Evolutionary conservation across 2,797 vertebrate genomes (phyloP), one percentile per base, ranked within the genome.

Genomic region (Fistularia commersonii): DNA sequence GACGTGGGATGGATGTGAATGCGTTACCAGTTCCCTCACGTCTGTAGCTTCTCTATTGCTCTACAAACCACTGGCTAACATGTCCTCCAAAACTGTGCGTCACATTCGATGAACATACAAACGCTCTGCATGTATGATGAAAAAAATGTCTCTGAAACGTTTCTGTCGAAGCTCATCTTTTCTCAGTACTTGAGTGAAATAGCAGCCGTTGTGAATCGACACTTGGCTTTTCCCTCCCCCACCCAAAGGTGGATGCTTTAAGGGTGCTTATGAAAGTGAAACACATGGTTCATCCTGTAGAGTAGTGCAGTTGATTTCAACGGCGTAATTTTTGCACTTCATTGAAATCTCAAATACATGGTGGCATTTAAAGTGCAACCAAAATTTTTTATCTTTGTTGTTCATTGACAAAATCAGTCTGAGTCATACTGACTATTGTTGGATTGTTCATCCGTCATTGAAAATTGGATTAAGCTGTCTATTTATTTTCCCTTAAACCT

Each of bases 21-120:
- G 45, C 52, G 71, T 76, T 65, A 51, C 36, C 48, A 65, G 54
- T 62, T 59, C 11, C 57, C 54, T 61, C 48, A 11, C 8, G 49
- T 51, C 43, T 46, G 15, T 5, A 40, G 1, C 41, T 15, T 41
- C 51, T 42, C 37, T 53, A 45, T 51, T n/a, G 64, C 51, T 52
- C 51, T 62, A 57, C 77, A 69, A 84, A 73, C 61, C 68, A 64
- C 37, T 40, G 59, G 23, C 32, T 77, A 77, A 75, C 74, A 66
- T 85, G 79, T 76, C 48, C 64, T 48, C 15, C 68, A 64, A 76
- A 72, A 48, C 23, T 4, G 4, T 23, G 23, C 23, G 23, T 49
- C 62, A 39, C 41, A 44, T 58, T 9, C 38, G 5, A 48, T 32
- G 12, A 32, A 46, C 31, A 12, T 47, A 65, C 59, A 64, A 51